A percentile compares a stretch with the other conserved stretches of the same genome.
Conservation (phyloP, 2,888 invertebrate genomes). For the Epinotia bilunana region DNA sequence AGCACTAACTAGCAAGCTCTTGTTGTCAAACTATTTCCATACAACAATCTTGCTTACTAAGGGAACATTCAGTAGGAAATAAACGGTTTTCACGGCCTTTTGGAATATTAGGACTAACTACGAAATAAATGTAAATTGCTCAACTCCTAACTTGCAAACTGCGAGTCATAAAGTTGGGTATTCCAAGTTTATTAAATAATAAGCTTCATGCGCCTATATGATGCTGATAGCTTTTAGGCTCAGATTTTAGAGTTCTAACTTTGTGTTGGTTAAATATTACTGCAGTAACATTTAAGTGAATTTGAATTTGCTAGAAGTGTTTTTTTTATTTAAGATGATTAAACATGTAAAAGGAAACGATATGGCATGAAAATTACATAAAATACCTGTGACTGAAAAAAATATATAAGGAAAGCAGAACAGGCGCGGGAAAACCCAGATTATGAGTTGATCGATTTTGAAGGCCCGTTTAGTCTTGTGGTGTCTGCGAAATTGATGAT, state of each 20-base stretch:
- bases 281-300: no score
- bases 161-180: conserved; percentile 61
- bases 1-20: conserved; percentile 25
- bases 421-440: no score
- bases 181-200: conserved; percentile 66
- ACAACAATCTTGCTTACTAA: neutral
- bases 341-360: no score
- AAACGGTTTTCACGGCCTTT: neutral
- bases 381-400: no score
- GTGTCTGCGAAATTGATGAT: no score
- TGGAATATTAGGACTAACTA: conserved; percentile 32
- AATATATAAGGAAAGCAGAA: no score
- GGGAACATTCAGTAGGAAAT: neutral
- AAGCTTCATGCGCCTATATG: conserved; percentile 55
- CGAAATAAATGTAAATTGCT: conserved; percentile 63
- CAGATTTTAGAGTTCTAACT: conserved; percentile 13
- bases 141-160: conserved; percentile 58
- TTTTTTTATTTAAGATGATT: neutral
- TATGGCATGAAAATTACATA: no score
- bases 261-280: neutral
- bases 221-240: conserved; percentile 7
- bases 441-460: no score
- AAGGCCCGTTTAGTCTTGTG: no score
- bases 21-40: conserved; percentile 41
- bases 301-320: neutral